Percentiles rank a stretch among this genome's conserved stretches.
Conservation (phyloP, 2,888 invertebrate genomes). For the Ichneumon xanthorius region DNA sequence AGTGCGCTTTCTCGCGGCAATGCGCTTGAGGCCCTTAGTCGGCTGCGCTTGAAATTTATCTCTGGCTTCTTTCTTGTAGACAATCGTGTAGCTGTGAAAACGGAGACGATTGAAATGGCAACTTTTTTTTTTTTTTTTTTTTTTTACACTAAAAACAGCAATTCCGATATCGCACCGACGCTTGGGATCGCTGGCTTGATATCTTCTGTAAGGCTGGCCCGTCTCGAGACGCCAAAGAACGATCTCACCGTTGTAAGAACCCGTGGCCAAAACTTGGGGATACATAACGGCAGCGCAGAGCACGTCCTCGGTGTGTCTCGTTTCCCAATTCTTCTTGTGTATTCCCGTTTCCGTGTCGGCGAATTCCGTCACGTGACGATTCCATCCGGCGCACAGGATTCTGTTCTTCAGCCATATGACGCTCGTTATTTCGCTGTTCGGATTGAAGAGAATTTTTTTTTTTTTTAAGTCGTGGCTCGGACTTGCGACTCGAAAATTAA, state of each 20-base stretch:
- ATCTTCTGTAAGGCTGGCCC: constrained; percentile 88
- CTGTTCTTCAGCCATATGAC: constrained; percentile 86
- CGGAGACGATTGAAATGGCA: background rate
- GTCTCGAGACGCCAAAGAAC: constrained; percentile 94
- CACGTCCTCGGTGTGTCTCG: constrained; percentile 91
- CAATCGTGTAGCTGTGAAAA: constrained; percentile 63
- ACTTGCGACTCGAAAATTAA: background rate
- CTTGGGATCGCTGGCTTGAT: constrained; percentile 82
- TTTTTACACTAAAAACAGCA: no score
- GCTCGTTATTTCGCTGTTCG: constrained; percentile 85
- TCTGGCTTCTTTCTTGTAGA: constrained; percentile 64
- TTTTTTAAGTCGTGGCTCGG: background rate
- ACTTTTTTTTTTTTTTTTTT: no score
- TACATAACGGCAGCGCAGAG: constrained; percentile 89
- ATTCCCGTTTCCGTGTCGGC: constrained; percentile 86
- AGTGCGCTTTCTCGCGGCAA: constrained; percentile 5
- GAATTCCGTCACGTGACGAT: constrained; percentile 90
- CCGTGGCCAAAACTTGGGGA: constrained; percentile 90
- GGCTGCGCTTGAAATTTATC: constrained; percentile 19
- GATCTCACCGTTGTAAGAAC: constrained; percentile 92
- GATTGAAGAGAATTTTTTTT: background rate
- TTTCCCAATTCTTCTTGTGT: constrained; percentile 90
- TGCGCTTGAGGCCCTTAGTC: constrained; percentile 11
- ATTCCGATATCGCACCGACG: constrained; percentile 74
- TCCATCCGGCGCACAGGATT: constrained; percentile 93